Evolutionary conservation across 2,113 vertebrate species (phyloP).

Genomic region (Cyprinodon variegatus): DNA sequence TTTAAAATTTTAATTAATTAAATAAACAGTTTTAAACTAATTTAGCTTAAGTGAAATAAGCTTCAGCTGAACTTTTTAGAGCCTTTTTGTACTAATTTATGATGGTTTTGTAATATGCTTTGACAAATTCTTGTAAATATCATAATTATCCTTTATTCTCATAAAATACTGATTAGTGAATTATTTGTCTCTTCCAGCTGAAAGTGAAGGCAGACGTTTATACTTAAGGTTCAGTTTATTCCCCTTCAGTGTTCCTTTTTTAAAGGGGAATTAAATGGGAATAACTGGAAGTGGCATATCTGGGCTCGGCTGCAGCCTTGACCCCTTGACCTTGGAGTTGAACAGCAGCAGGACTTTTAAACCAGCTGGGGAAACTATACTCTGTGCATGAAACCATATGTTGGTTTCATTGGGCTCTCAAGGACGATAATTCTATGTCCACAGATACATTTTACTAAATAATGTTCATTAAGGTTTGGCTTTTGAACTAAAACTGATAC

Average conservation of each 20-base stretch:
- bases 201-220: neutral
- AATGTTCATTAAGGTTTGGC: neutral
- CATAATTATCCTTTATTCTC: neutral
- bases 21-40: neutral
- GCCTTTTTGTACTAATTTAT: neutral
- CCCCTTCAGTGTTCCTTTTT: neutral
- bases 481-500: neutral
- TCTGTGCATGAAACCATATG: conserved; percentile 26
- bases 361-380: conserved; percentile 57
- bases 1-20: neutral
- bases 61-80: too few relatives aligned
- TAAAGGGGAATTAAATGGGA: neutral
- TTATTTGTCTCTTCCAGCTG: neutral
- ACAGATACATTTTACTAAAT: neutral
- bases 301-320: conserved; percentile 54
- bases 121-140: neutral
- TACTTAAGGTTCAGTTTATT: neutral
- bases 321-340: conserved; percentile 27
- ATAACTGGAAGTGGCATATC: neutral
- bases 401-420: conserved; percentile 26
- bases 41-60: neutral
- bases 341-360: conserved; percentile 29
- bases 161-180: neutral
- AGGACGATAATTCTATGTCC: conserved; percentile 20
- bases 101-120: neutral